Evolutionary conservation across 2,888 invertebrate genomes (phyloP), one percentile per base, ranked within the genome.

Genomic region (Bellardia pandia): DNA sequence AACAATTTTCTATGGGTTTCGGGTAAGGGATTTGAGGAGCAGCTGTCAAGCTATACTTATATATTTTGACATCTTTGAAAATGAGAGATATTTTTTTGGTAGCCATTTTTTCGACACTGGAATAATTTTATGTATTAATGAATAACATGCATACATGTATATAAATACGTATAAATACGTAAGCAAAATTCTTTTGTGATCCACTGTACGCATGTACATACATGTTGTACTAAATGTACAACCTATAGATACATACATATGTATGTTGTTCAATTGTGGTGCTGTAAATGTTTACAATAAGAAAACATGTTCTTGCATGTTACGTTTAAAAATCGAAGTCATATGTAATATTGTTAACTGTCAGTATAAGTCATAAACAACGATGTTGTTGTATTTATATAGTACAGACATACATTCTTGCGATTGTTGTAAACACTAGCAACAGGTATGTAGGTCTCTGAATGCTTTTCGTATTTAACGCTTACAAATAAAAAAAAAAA

Each of bases 301-400:
- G 7, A 53, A 53, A 72, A 30, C 51, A 42, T 62, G 42, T 71
- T 53, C 30, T 74, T 79, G 76, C 83, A 86, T 86, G 86, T 83
- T 75, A 83, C 69, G 48, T 56, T 86, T 64, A 79, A 58, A 79
- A 79, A 75, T 79, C 75, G 79, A 71, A 45, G 79, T 83, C 83
- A 83, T 72, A 79, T 75, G 69, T 75, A 83, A 83, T 76, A 71
- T 66, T 48, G 33, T 83, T 71, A 72, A 60, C 75, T 86, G 86
- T 79, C 71, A 83, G 79, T 72, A 58, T 16, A 85, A 56, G 56
- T 69, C 69, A 66, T 56, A 80, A 68, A 69, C 48, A 48, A 51
- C 14, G 33, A 40, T 11, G 64, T 76, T 51, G 48, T 48, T 40
- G 60, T 60, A 16, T 23, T 56, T 8, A 11, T 45, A 11, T 45